Base-by-base conservation (phyloP, 2,113 vertebrate genomes). In the Dicentrarchus labrax region DNA sequence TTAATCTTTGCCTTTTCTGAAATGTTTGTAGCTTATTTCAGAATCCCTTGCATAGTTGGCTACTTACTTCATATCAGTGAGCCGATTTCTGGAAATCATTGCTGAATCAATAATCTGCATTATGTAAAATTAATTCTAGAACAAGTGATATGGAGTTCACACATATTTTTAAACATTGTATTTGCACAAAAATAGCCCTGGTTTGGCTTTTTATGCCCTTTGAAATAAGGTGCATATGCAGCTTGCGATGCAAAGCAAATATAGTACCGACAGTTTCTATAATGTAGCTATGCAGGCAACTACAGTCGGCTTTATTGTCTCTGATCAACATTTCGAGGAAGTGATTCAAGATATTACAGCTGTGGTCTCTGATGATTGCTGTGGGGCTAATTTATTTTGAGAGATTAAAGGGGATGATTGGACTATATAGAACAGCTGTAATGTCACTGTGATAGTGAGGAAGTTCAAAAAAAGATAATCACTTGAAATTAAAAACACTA, bases 1-100 rank as follows among this genome's bases (percentile, higher is more conserved):
- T 91, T 85, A 67, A 80, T 92, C 83, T 62, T 47, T 76, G 47
- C 12, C 19, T 45, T 85, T 89, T 84, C 66, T 86, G 17, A 86
- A 81, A 78, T 81, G 51, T 88, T 81, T 82, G 78, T 65, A n/a
- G 65, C 53, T 84, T 48, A n/a, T 72, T 85, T 68, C 50, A 71
- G 50, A 66, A 57, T 64, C 57, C 0, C 30, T 41, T 47, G 36
- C 83, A 83, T 80, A 82, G 45, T 84, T 83, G 83, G 80, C 86
- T 54, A 56, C 45, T 80, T 54, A 56, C 45, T 80, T 84, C 41
- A 45, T 87, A 88, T 88, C 79, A 79, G 72, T 11, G 12, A 78
- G 79, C 7, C 0, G 2, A 3, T 43, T 73, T 75, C 70, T 80
- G 73, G 79, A 77, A 79, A 86, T 69, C 11, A 73, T 61, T 71